Percentiles rank a stretch among this genome's conserved stretches.
Evolutionary conservation across 2,888 invertebrate genomes (phyloP).

Genomic region (Cremastinae sp.): DNA sequence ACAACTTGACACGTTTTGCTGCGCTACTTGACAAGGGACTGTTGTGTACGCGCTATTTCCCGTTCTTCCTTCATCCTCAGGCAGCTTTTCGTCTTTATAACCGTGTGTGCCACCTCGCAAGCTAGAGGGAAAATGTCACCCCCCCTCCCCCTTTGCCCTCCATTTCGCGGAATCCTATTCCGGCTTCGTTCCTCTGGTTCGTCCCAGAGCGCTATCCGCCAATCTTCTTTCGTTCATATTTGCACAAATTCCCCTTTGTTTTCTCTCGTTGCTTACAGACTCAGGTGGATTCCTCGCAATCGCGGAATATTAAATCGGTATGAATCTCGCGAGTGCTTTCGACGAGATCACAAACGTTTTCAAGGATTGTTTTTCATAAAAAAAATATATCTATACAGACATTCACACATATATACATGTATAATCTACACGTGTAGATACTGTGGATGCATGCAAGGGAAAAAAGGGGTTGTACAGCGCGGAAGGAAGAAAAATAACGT

Average conservation of each 20-base stretch:
- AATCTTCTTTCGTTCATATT: conserved; percentile 27
- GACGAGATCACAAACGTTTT: no score
- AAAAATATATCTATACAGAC: no score
- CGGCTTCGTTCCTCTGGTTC: conserved; percentile 9
- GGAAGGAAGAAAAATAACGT: neutral
- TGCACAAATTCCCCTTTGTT: neutral
- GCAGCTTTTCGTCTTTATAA: conserved; percentile 22
- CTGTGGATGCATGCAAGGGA: no score
- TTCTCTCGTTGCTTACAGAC: neutral
- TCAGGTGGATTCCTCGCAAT: neutral
- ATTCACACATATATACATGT: no score
- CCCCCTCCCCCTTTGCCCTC: neutral
- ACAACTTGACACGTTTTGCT: conserved; percentile 75
- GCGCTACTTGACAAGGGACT: conserved; percentile 51
- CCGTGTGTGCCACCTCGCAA: conserved; percentile 22
- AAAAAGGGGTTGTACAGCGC: no score
- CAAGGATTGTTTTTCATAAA: no score
- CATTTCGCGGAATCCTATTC: neutral
- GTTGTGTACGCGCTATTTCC: conserved; percentile 40
- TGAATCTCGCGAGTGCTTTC: neutral
- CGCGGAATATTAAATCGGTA: conserved; percentile 2
- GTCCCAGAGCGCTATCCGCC: conserved; percentile 6
- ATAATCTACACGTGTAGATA: no score
- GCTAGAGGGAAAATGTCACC: conserved; percentile 62
- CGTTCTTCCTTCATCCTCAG: conserved; percentile 3